Evolutionary conservation across 2,888 invertebrate species (phyloP), one percentile per base, ranked within the genome.

Genomic region (Acholoe squamosa): DNA sequence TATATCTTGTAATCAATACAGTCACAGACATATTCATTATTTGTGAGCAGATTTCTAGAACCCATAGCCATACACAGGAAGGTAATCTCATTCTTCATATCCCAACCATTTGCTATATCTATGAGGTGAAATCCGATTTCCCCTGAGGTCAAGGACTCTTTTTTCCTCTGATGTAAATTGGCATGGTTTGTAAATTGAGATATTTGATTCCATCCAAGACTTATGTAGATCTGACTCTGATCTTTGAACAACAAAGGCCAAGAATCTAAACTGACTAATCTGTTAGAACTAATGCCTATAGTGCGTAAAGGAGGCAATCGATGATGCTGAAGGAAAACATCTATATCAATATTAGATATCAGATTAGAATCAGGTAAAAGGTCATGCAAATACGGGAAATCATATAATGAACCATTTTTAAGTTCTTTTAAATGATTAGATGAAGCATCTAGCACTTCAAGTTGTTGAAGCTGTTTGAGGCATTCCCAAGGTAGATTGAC

Each of bases 21-120:
- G 19, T 84, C 84, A 33, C 84, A 84, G 43, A 12, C 34, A 84
- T 43, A 84, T 10, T 10, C 22, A 19, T 84, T 84, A 19, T 84
- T 84, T 10, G n/a, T 22, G 16, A 34, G 22, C 5, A 84, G 5
- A 34, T 84, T 43, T 1, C 1, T 7, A 10, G 0, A 7, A n/a
- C 7, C 1, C 1, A 5, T n/a, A n/a, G 33, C 14, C 5, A 84
- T 22, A 25, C 84, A 84, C 0, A 51, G 16, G 1, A 25, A 1
- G 22, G 34, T 16, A 14, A 22, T 0, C 12, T 84, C 84, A 10
- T 5, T 7, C 5, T 14, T 14, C 16, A 34, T 1, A 51, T 51
- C n/a, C 84, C 43, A 51, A 1, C 19, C 84, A 7, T 51, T 43
- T 1, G 19, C 10, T 12, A 84, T 22, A 43, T 33, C 34, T 43